phyloP scores from a whole-genome alignment of 2,888 invertebrate genomes.

The Meloe dianella region DNA sequence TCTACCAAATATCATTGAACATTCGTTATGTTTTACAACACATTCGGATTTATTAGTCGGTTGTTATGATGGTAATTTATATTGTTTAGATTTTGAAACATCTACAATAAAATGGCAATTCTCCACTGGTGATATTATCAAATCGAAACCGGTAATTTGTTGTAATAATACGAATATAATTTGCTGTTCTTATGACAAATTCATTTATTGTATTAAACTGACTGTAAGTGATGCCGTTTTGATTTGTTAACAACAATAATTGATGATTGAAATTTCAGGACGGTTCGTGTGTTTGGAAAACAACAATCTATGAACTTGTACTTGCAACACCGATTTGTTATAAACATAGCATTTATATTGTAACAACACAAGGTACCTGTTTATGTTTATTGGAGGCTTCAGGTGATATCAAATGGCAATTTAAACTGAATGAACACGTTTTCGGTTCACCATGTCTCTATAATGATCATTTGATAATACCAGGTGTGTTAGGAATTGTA shows the following conservation, averaged over 20 bases:
- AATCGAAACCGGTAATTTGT: conserved; percentile 65
- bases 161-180: conserved; percentile 59
- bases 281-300: conserved; percentile 58
- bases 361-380: conserved; percentile 67
- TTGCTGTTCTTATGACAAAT: conserved; percentile 76
- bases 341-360: conserved; percentile 60
- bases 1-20: conserved; percentile 76
- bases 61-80: conserved; percentile 76
- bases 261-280: conserved; percentile 54
- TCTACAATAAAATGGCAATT: conserved; percentile 69
- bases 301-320: conserved; percentile 58
- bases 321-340: conserved; percentile 61
- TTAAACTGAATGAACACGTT: conserved; percentile 66
- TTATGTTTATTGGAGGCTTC: conserved; percentile 55
- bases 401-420: conserved; percentile 67
- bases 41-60: conserved; percentile 68
- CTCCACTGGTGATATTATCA: conserved; percentile 68
- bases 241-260: neutral
- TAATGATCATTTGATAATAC: conserved; percentile 61
- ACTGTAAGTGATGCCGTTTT: too few relatives aligned
- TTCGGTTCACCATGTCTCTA: conserved; percentile 70
- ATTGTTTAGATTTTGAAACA: conserved; percentile 66
- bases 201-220: conserved; percentile 66
- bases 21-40: conserved; percentile 56
- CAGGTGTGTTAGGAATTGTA: conserved; percentile 65